These are phyloP conservation scores for Drosophila sechellia DNA, from an alignment of 1,140 invertebrate genomes.

Conservation along the genomic window DNA sequence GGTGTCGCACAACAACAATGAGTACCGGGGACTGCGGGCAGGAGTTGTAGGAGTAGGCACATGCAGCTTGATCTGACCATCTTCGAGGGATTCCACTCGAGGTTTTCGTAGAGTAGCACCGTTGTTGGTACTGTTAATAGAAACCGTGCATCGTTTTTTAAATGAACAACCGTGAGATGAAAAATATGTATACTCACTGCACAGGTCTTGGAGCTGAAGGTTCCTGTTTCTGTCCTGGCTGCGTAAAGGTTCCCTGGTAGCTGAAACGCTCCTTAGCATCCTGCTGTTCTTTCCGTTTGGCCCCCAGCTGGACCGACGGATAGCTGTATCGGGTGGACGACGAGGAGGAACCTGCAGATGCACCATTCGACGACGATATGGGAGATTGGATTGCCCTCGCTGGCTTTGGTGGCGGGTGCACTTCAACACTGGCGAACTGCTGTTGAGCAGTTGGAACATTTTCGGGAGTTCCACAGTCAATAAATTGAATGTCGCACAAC, in stretches of 20 bases:
- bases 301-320: slow-evolving; percentile 77
- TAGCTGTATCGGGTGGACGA: slow-evolving; percentile 74
- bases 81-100: slow-evolving; percentile 36
- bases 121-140: slow-evolving; percentile 32
- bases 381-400: slow-evolving; percentile 48
- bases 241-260: slow-evolving; percentile 76
- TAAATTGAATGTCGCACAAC: slow-evolving; percentile 87
- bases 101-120: slow-evolving; percentile 23
- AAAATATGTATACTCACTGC: slow-evolving; percentile 41
- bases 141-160: no score
- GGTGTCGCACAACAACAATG: slow-evolving; percentile 72
- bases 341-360: slow-evolving; percentile 12
- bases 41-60: slow-evolving; percentile 80
- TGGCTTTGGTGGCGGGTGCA: slow-evolving; percentile 80
- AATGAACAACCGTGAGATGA: neutral
- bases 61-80: slow-evolving; percentile 53
- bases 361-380: slow-evolving; percentile 7
- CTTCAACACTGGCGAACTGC: slow-evolving; percentile 70
- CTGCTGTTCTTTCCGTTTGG: slow-evolving; percentile 77
- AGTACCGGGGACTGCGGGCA: slow-evolving; percentile 77
- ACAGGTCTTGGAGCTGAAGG: slow-evolving; percentile 1
- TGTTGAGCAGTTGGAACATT: slow-evolving; percentile 67
- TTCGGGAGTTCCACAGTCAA: slow-evolving; percentile 88
- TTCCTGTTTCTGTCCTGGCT: slow-evolving; percentile 43
- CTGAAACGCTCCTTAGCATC: slow-evolving; percentile 81